These are phyloP conservation scores for Hippopotamyrus pictus DNA, from an alignment of 2,797 vertebrate genomes.

Conservation along the genomic window DNA sequence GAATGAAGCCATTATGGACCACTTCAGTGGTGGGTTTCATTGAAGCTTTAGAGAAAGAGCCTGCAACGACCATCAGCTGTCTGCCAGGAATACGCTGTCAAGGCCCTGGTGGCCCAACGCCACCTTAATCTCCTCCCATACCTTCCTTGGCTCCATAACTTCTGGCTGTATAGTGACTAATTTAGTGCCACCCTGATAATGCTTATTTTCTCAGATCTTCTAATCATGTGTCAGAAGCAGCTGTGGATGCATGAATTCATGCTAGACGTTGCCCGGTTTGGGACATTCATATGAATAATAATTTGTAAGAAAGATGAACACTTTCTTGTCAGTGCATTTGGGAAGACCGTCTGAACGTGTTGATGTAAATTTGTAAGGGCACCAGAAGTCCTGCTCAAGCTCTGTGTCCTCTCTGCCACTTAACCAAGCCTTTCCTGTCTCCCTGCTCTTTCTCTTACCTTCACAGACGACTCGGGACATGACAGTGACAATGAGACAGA, in stretches of 20 bases:
- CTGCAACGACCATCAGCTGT: background rate
- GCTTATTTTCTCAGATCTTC: background rate
- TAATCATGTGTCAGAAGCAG: background rate
- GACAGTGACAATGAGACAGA: constrained; percentile 92
- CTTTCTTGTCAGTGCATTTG: background rate
- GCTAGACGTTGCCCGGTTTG: background rate
- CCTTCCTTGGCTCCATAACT: background rate
- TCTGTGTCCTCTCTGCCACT: background rate
- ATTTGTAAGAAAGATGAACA: background rate
- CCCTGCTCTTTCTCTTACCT: constrained; percentile 73
- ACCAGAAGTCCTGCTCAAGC: background rate
- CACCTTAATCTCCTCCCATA: background rate
- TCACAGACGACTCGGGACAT: constrained; percentile 90
- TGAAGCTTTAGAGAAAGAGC: background rate
- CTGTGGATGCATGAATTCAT: background rate
- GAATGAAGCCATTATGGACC: background rate
- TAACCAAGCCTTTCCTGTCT: constrained; percentile 49
- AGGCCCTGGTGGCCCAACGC: background rate
- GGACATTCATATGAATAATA: background rate
- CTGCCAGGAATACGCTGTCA: background rate
- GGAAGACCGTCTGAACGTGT: background rate
- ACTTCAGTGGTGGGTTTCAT: background rate
- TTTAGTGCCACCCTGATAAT: background rate
- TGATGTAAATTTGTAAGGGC: background rate
- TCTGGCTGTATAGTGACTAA: background rate